Base-by-base conservation (phyloP, 2,888 invertebrate genomes). In the Caenorhabditis sp. region DNA sequence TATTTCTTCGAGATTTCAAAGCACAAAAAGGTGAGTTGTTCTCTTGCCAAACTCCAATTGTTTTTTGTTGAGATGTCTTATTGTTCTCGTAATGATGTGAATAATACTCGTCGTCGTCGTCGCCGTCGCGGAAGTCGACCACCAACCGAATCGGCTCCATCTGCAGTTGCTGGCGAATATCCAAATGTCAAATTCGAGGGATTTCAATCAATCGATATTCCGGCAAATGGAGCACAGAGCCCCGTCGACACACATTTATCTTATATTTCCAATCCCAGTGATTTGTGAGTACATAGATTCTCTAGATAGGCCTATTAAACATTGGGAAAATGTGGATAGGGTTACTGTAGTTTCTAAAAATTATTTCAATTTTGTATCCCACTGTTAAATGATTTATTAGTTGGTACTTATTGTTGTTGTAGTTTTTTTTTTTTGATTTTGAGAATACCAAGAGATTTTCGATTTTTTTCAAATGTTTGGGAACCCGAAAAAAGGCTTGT, bases 131-230 rank as follows among this genome's bases (percentile, higher is more conserved):
- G 43, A 43, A 43, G 43, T 43, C 43, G 17, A 43, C 12, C 12
- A 43, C 43, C 6, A 43, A 5, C 12, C 6, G 43, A 43, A 17
- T 5, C 53, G 3, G 5, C 53, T 21, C 31, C 31, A n/a, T n/a
- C n/a, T n/a, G n/a, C n/a, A n/a, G n/a, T n/a, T n/a, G 17, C 50
- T 50, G 8, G 10, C 26, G 57, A 57, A 17, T 57, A n/a, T 37
- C 58, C 37, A 17, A 58, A 58, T 36, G 58, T 58, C 3, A 21
- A 14, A 19, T 58, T 58, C 26, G 58, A 58, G n/a, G 58, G 58
- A 19, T 57, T 58, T 43, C 62, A 69, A 66, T 66, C 66, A 0
- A 55, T 66, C 36, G 63, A 67, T 19, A 72, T 72, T 36, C 71
- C 71, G 21, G 60, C 60, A 12, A 63, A 72, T 43, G 63, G 59